These are phyloP conservation scores for Psephotus haematonotus DNA, from an alignment of 2,113 vertebrate species.

Conservation along the genomic window DNA sequence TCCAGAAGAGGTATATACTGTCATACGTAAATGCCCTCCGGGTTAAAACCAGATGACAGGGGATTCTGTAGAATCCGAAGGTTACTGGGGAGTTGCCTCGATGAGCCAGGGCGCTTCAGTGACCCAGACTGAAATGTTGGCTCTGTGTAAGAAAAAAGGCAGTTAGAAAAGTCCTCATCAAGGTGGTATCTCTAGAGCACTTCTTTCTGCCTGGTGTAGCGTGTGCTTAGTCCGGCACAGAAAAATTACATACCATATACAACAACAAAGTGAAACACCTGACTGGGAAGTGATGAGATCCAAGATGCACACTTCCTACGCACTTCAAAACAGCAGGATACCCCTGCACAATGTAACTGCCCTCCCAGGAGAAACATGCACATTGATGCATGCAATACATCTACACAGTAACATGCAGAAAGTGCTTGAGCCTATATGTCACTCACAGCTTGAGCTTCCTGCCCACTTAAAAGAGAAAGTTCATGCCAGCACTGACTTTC, in stretches of 20 bases:
- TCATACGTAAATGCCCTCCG: slow-evolving; percentile 98
- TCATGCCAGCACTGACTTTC: not conserved
- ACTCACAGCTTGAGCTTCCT: not conserved
- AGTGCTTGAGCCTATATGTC: rapidly evolving
- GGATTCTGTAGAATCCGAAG: slow-evolving; percentile 91
- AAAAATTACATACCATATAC: not conserved
- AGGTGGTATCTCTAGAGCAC: not conserved
- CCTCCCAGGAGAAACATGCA: not conserved
- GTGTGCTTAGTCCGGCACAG: not conserved
- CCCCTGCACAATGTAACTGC: rapidly evolving
- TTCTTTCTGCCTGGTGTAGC: not conserved
- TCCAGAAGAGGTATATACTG: slow-evolving; percentile 45
- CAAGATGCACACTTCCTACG: not conserved
- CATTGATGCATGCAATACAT: not conserved
- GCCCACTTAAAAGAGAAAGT: not conserved
- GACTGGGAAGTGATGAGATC: not conserved
- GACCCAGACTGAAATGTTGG: slow-evolving; percentile 84
- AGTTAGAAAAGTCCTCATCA: not conserved
- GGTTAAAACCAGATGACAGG: slow-evolving; percentile 89
- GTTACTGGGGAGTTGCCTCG: slow-evolving; percentile 85
- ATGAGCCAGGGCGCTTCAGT: slow-evolving; percentile 86
- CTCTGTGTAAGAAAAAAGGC: slow-evolving; percentile 70
- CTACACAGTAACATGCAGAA: not conserved
- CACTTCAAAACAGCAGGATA: not conserved
- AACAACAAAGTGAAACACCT: not conserved